Conservation (phyloP, 2,113 vertebrate genomes). For the Ranitomeya variabilis region DNA sequence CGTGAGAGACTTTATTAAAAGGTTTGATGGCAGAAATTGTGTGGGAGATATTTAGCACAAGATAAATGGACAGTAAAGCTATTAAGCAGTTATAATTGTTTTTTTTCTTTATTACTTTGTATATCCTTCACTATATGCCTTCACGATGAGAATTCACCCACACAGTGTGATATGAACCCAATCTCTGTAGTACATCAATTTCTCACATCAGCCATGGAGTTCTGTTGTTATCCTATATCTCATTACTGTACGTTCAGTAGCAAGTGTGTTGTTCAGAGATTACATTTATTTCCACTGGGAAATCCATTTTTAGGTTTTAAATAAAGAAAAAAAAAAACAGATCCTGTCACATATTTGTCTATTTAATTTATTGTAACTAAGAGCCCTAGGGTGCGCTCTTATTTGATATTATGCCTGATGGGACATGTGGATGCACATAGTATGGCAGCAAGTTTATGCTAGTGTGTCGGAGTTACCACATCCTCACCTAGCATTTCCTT, state of each 20-base stretch:
- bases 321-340: neutral
- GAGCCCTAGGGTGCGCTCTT: neutral
- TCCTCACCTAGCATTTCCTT: no score
- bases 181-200: constrained; percentile 6
- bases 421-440: neutral
- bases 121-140: neutral
- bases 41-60: neutral
- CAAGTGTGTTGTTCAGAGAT: neutral
- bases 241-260: neutral
- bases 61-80: neutral
- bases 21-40: neutral
- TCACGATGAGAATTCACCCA: neutral
- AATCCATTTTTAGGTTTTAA: neutral
- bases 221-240: constrained; percentile 2
- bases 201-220: neutral
- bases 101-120: neutral
- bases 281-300: constrained; percentile 8
- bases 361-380: neutral
- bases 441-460: no score
- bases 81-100: neutral
- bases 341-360: neutral
- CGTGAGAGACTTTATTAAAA: neutral
- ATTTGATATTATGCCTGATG: neutral
- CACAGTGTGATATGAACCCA: constrained; percentile 3
- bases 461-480: no score